These are phyloP conservation scores for Deroptyus accipitrinus DNA, from an alignment of 2,113 vertebrate genomes.

Conservation along the genomic window DNA sequence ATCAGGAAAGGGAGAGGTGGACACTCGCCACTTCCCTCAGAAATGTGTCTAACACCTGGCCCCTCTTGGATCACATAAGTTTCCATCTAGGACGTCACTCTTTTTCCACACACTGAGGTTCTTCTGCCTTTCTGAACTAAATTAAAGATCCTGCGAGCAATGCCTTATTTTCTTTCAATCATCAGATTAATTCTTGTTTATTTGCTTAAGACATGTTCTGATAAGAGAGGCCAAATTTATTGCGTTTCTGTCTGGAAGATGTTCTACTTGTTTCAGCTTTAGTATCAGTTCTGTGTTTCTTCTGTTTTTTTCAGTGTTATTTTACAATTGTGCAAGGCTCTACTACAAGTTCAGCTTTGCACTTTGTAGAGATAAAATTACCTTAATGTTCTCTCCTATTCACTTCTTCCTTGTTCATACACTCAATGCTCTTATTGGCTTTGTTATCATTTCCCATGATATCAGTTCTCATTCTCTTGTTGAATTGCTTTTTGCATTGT, in stretches of 20 bases:
- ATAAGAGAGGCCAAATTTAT: neutral
- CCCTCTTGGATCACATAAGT: neutral
- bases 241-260: neutral
- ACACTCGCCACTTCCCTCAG: neutral
- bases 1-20: neutral
- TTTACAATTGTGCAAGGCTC: neutral
- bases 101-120: neutral
- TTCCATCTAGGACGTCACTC: neutral
- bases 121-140: neutral
- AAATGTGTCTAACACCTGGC: fast-evolving
- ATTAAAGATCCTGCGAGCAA: neutral
- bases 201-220: neutral
- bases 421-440: neutral
- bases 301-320: fast-evolving
- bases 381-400: neutral
- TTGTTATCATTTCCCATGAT: neutral
- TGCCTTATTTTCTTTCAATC: neutral
- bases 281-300: neutral
- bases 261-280: neutral
- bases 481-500: neutral
- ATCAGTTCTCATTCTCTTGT: neutral
- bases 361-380: neutral
- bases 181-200: neutral
- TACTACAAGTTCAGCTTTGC: neutral
- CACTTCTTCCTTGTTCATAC: neutral